Evolutionary conservation across 1,140 invertebrate genomes (phyloP), one percentile per base, ranked within the genome.

Genomic region (Harpegnathos saltator): DNA sequence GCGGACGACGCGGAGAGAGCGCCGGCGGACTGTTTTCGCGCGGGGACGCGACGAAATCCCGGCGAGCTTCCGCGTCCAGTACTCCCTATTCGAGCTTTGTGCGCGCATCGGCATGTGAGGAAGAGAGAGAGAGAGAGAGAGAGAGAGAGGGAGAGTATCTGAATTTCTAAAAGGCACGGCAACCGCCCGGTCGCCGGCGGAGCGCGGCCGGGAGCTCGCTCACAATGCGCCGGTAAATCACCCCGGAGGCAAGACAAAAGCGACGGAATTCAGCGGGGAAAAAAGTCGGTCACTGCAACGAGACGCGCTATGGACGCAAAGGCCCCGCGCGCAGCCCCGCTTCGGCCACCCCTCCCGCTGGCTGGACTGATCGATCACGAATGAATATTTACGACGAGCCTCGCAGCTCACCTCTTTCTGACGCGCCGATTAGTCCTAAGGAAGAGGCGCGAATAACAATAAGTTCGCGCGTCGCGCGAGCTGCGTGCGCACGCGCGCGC

Each of bases 371-470:
- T 84, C 83, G 83, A 84, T 84, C 19, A 22, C 56, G 50, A 58
- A 81, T 84, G 83, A 84, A 84, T 84, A 84, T 84, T 84, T 84
- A 84, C 66, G 44, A 83, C 68, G 33, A 19, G 19, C 63, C 62
- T 14, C 44, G 15, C n/a, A 26, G 29, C 5, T 3, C 56, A 11
- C 26, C 78, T 62, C 44, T 74, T 74, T 74, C 19, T 74, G 69
- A 63, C 66, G 56, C 69, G 65, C 9, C 78, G 69, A 82, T 72
- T 82, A 72, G 78, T 22, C 52, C 44, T 72, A 72, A 72, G 78
- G 69, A 82, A 74, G 69, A 82, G 78, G 69, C 44, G 78, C 69
- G 78, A 82, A 82, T 82, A 62, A 50, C 69, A 82, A 72, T 82
- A 72, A 69, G 65, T 69, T 24, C 44, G 68, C 56, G 4, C 78